Percentiles rank a stretch among this genome's conserved stretches.
These are phyloP conservation scores for Antigone vipio DNA, from an alignment of 2,113 vertebrate species.

Conservation along the genomic window DNA sequence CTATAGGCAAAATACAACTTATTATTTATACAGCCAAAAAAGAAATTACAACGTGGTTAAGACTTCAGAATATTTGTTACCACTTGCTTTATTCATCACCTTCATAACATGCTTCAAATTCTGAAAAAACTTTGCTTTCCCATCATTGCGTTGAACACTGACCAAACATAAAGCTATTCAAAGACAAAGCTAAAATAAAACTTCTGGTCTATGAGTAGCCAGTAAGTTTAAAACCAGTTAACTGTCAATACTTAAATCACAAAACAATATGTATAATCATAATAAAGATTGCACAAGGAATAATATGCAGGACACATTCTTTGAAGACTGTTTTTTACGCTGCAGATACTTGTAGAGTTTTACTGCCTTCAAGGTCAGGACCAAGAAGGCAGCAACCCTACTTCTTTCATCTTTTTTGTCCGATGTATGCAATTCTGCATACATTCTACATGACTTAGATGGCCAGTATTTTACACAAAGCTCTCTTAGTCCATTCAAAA, in stretches of 20 bases:
- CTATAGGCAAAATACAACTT: background rate
- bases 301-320: background rate
- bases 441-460: background rate
- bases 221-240: background rate
- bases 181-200: background rate
- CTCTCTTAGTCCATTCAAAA: background rate
- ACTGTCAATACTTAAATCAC: background rate
- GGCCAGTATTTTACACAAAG: rapidly evolving
- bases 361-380: background rate
- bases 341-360: background rate
- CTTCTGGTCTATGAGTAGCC: background rate
- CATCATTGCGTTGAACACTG: background rate
- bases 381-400: background rate
- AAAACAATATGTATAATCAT: background rate
- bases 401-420: background rate
- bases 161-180: background rate
- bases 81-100: background rate
- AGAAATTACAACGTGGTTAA: background rate
- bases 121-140: background rate
- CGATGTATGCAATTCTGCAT: background rate
- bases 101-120: background rate
- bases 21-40: background rate
- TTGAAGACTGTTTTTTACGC: background rate
- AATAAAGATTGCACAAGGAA: background rate
- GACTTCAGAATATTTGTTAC: background rate